phyloP scores from a whole-genome alignment of 2,113 vertebrate genomes.

The Blennius ocellaris region DNA sequence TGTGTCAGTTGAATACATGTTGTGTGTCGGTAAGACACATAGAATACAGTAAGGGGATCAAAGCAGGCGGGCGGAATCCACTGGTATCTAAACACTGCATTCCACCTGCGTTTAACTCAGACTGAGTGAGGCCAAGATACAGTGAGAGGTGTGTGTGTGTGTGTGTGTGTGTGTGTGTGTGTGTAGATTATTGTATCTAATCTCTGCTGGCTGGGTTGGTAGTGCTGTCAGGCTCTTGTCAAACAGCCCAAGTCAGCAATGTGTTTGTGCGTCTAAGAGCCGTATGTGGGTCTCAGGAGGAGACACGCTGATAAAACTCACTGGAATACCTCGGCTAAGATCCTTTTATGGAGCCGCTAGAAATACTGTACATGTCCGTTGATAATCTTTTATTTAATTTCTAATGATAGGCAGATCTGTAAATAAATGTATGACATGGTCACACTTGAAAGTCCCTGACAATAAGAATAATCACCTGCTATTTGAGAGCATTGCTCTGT shows the following conservation, averaged over 20 bases:
- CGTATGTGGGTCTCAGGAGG: slow-evolving; percentile 39
- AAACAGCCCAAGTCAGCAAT: slow-evolving; percentile 53
- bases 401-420: neutral
- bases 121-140: neutral
- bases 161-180: slow-evolving; percentile 54
- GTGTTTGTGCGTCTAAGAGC: slow-evolving; percentile 31
- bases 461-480: too few relatives aligned
- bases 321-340: slow-evolving; percentile 57
- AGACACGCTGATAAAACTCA: slow-evolving; percentile 58
- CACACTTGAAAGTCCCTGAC: too few relatives aligned
- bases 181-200: slow-evolving; percentile 84
- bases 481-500: too few relatives aligned
- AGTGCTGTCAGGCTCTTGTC: slow-evolving; percentile 75
- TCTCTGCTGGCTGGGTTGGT: slow-evolving; percentile 80
- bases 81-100: slow-evolving; percentile 61
- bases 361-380: neutral
- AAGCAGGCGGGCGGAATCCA: slow-evolving; percentile 29
- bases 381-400: slow-evolving; percentile 22
- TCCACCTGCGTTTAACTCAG: slow-evolving; percentile 57
- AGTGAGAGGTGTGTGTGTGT: slow-evolving; percentile 35
- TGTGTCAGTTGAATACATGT: slow-evolving; percentile 30
- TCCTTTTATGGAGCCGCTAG: slow-evolving; percentile 79
- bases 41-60: slow-evolving; percentile 35
- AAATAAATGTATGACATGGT: neutral
- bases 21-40: slow-evolving; percentile 23